Percentiles rank a stretch among this genome's conserved stretches.
These are phyloP conservation scores for Nothoprocta perdicaria DNA, from an alignment of 2,113 vertebrate genomes.

Conservation along the genomic window DNA sequence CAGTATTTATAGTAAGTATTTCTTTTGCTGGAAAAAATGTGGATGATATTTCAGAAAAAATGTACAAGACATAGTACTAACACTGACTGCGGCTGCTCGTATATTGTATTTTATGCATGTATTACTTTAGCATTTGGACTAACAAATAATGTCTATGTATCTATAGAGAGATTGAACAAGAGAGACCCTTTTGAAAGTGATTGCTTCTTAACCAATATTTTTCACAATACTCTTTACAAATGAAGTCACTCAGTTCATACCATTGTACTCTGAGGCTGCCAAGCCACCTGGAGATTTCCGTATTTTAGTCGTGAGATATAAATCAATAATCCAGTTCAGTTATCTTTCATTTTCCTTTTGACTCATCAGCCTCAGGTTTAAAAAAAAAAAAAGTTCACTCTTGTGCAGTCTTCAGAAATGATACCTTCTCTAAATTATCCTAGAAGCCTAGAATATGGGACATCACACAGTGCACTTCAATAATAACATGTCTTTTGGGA, in stretches of 20 bases:
- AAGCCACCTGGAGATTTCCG: conserved; percentile 42
- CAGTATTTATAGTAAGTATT: background rate
- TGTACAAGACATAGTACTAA: background rate
- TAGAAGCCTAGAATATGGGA: conserved; percentile 31
- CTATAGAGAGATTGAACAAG: background rate
- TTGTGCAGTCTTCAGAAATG: conserved; percentile 25
- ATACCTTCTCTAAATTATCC: conserved; percentile 27
- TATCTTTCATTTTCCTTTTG: conserved; percentile 72
- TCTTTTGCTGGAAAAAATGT: background rate
- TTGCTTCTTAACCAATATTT: background rate
- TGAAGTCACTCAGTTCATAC: background rate
- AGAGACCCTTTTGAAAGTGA: background rate
- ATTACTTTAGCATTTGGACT: background rate
- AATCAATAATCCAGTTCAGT: conserved; percentile 76
- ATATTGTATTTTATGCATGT: background rate
- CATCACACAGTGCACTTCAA: conserved; percentile 46
- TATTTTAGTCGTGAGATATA: conserved; percentile 56
- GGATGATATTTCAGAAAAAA: background rate
- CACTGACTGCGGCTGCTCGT: background rate
- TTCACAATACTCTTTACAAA: background rate
- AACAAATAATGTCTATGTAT: background rate
- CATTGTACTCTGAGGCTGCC: background rate
- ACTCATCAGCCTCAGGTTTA: conserved; percentile 3
- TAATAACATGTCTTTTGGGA: conserved; percentile 21
- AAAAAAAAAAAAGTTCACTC: conserved; percentile 40